Evolutionary conservation across 2,113 vertebrate species (phyloP).

Genomic region (Hepsetus odoe): DNA sequence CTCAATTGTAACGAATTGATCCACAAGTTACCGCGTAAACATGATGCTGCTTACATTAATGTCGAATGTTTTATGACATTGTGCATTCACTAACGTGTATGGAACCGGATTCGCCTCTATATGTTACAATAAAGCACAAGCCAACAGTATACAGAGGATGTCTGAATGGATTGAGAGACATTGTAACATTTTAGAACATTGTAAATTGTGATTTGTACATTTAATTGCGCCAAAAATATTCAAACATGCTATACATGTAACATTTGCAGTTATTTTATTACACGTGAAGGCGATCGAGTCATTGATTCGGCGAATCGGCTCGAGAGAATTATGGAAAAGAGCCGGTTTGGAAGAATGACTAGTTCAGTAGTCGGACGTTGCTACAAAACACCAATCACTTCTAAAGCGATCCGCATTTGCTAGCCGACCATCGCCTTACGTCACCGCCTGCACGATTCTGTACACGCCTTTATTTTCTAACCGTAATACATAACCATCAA

Average conservation of each 20-base stretch:
- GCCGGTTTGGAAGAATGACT: neutral
- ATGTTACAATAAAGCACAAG: no score
- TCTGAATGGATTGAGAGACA: no score
- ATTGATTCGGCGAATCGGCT: neutral
- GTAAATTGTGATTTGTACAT: no score
- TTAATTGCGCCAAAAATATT: no score
- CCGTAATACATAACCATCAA: neutral
- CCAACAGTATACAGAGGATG: no score
- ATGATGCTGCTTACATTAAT: no score
- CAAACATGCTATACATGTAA: no score
- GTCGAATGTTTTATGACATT: no score
- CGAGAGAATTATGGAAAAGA: neutral
- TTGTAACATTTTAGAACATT: no score
- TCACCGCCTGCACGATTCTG: slow-evolving; percentile 63
- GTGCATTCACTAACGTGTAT: neutral
- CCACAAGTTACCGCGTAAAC: neutral
- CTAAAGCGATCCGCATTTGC: neutral
- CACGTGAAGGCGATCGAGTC: no score
- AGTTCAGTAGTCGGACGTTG: neutral
- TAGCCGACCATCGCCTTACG: slow-evolving; percentile 68
- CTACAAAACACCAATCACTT: slow-evolving; percentile 20
- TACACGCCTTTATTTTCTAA: slow-evolving; percentile 24
- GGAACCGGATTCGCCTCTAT: no score
- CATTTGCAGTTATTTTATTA: no score
- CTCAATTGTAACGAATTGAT: neutral